These are phyloP conservation scores for Leptopilina myrica DNA, from an alignment of 2,888 invertebrate genomes.

Conservation along the genomic window DNA sequence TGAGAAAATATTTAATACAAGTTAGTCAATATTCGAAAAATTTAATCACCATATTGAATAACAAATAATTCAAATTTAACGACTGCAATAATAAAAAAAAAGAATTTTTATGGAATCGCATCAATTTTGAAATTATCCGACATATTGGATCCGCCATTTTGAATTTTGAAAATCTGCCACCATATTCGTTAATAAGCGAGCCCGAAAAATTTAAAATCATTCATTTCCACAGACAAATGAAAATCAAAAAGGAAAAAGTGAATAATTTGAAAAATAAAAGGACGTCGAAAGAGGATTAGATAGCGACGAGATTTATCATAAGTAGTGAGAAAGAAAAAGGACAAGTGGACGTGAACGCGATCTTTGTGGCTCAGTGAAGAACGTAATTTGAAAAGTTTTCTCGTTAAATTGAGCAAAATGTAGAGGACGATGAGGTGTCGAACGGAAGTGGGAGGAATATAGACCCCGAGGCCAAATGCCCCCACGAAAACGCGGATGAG, in stretches of 20 bases:
- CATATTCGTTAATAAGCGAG: no score
- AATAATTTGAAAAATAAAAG: background rate
- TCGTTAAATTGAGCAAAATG: constrained; percentile 71
- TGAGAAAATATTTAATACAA: no score
- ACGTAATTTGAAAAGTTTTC: constrained; percentile 74
- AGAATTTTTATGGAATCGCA: no score
- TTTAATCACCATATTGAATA: no score
- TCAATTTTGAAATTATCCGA: no score
- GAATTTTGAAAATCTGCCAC: no score
- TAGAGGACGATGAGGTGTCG: constrained; percentile 52
- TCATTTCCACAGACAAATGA: background rate
- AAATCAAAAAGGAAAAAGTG: background rate
- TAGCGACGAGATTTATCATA: constrained; percentile 51
- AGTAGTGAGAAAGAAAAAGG: constrained; percentile 50
- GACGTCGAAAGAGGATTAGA: constrained; percentile 16
- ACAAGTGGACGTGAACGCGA: constrained; percentile 43
- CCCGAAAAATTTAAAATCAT: no score
- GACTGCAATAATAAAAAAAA: no score
- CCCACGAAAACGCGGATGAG: constrained; percentile 50
- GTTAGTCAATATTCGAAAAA: no score
- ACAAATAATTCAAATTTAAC: no score
- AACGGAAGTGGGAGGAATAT: constrained; percentile 15
- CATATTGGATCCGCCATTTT: no score
- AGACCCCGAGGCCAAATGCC: constrained; percentile 51
- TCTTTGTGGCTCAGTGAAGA: constrained; percentile 55